phyloP scores from a whole-genome alignment of 2,113 vertebrate species.

The Myxocyprinus asiaticus region DNA sequence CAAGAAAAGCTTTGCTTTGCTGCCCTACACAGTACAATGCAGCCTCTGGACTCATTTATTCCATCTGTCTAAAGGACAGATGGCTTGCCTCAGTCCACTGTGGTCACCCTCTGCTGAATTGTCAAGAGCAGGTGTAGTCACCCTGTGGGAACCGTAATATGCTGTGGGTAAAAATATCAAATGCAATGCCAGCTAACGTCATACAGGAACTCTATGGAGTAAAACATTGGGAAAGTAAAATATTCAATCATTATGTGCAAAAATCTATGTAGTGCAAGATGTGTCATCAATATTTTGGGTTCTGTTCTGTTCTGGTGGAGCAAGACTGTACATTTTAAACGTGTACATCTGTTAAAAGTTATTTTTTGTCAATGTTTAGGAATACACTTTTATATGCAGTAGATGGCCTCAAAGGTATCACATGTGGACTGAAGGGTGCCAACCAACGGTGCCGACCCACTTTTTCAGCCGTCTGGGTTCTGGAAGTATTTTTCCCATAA shows the following conservation, averaged over 20 bases:
- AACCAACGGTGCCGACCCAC: too few relatives aligned
- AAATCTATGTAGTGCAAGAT: background rate
- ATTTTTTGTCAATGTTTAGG: too few relatives aligned
- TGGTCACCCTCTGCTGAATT: slow-evolving; percentile 12
- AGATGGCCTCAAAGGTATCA: too few relatives aligned
- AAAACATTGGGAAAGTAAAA: background rate
- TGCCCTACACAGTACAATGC: background rate
- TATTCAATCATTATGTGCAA: background rate
- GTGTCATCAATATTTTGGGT: too few relatives aligned
- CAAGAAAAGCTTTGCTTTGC: background rate
- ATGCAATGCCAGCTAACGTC: background rate
- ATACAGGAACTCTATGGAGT: background rate
- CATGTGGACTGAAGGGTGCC: too few relatives aligned
- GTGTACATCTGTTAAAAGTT: too few relatives aligned
- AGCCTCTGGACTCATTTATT: slow-evolving; percentile 10
- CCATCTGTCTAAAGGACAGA: slow-evolving; percentile 28
- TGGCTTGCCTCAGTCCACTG: slow-evolving; percentile 21
- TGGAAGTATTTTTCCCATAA: too few relatives aligned
- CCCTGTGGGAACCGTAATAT: background rate
- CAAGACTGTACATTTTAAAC: too few relatives aligned
- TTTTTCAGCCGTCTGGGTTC: too few relatives aligned
- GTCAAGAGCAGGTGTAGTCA: slow-evolving; percentile 18
- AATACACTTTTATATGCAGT: too few relatives aligned
- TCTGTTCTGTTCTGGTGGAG: too few relatives aligned
- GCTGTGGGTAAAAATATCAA: background rate